Evolutionary conservation across 2,797 vertebrate species (phyloP), one percentile per base, ranked within the genome.

Genomic region (Echiichthys vipera): DNA sequence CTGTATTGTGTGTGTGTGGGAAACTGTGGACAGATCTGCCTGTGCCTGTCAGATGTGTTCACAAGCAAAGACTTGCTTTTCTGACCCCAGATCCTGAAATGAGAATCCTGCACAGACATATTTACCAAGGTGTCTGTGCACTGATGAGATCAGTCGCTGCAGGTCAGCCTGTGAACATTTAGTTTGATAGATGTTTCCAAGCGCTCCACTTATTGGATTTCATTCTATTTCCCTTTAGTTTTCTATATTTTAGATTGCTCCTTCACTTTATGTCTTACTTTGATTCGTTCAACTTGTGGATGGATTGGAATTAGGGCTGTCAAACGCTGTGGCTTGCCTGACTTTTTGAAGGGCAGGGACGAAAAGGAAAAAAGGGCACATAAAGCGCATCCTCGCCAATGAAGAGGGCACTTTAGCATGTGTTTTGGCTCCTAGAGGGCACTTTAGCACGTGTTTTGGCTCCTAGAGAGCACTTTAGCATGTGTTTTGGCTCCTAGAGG

Each of bases 1-100:
- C n/a, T n/a, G n/a, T n/a, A n/a, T n/a, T n/a, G n/a, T n/a, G n/a
- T n/a, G n/a, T n/a, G n/a, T n/a, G n/a, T n/a, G n/a, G n/a, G n/a
- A n/a, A n/a, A n/a, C n/a, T n/a, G n/a, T n/a, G n/a, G n/a, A n/a
- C n/a, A n/a, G n/a, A n/a, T n/a, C n/a, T 11, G 39, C 7, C 18
- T 14, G 0, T 64, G 32, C 27, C 59, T 67, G 47, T 53, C 13
- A 53, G 55, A 25, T 55, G 42, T 69, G n/a, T 43, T 79, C 32
- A 57, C 67, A 53, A 29, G 56, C 36, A 61, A 14, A 49, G n/a
- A 55, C 63, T 57, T 14, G 6, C 12, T 40, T 58, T 15, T 45
- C 15, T 43, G 8, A 61, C n/a, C 18, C 12, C 0, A 30, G 6
- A 29, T 13, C 43, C 57, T 36, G 7, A 70, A 22, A 42, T 30